Evolutionary conservation across 2,797 vertebrate genomes (phyloP), one percentile per base, ranked within the genome.

Genomic region (Onychomys leucogaster): DNA sequence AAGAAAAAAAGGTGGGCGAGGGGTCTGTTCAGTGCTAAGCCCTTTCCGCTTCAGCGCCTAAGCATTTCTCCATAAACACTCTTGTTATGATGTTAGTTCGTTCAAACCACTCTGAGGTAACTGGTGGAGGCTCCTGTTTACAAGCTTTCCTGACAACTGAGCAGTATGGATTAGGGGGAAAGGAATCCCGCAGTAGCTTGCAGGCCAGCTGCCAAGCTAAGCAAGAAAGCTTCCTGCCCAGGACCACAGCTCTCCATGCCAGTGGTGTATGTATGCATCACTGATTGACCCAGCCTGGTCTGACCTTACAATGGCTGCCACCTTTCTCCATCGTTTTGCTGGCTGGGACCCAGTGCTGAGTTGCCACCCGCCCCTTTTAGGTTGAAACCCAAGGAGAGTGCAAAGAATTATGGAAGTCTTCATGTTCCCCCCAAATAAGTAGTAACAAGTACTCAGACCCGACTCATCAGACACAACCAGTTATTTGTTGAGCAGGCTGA

Each of bases 1-100:
- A 99, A 99, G 99, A 99, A 99, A 99, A 99, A 99, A 99, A 99
- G 99, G 99, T 99, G 99, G 99, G 98, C 99, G 99, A 99, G 98
- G 99, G 99, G 99, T 99, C 99, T 99, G 99, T 99, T 99, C 99
- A 99, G 99, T 99, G 99, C 99, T 99, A 99, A 99, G 99, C 99
- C 99, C 99, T 99, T 99, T 99, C 99, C 99, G 99, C 99, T 99
- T 99, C 98, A 98, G 99, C 98, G 99, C 99, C 98, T 99, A 98
- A 99, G 99, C 99, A 97, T 99, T 99, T 99, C 98, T 99, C 99
- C 99, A 99, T 99, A 99, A 99, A 99, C 99, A 99, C 99, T 99
- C 99, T 99, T 99, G 99, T 99, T 99, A 99, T 99, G 99, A 99
- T 99, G 99, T 99, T 99, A 98, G 99, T 99, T 99, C 99, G 99